Evolutionary conservation across 2,113 vertebrate species (phyloP).

Genomic region (Oxyura jamaicensis): DNA sequence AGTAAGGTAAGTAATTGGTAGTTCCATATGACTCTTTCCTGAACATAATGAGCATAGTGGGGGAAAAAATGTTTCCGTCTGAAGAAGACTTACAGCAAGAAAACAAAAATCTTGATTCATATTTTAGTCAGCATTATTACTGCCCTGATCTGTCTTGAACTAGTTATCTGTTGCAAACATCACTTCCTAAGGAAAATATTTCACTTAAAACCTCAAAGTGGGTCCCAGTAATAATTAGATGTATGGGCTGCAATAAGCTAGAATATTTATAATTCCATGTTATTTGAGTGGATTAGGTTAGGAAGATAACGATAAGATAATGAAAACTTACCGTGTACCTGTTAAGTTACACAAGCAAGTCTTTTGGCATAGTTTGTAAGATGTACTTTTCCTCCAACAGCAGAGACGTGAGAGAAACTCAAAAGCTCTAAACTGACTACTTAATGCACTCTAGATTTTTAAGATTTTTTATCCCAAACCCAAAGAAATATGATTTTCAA

Average conservation of each 20-base stretch:
- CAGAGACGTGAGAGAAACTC: not conserved
- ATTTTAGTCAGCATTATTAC: not conserved
- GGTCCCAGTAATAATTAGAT: not conserved
- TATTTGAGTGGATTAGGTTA: not conserved
- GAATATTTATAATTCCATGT: not conserved
- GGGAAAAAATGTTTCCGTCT: not conserved
- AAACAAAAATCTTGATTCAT: not conserved
- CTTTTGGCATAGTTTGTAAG: not conserved
- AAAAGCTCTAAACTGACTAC: not conserved
- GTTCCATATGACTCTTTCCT: not conserved
- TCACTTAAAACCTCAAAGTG: not conserved
- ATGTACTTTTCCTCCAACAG: not conserved
- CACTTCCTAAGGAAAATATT: not conserved
- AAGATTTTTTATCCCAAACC: not conserved
- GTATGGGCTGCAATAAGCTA: not conserved
- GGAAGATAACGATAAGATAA: not conserved
- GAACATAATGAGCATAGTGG: not conserved
- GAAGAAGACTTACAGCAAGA: not conserved
- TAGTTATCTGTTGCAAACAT: not conserved
- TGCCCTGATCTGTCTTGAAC: not conserved
- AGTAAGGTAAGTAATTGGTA: not conserved
- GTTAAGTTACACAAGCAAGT: not conserved
- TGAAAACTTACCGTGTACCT: not conserved
- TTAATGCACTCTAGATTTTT: not conserved
- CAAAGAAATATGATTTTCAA: not conserved